A percentile compares a stretch with the other conserved stretches of the same genome.
Evolutionary conservation across 2,113 vertebrate species (phyloP).

Genomic region (Heptranchias perlo): DNA sequence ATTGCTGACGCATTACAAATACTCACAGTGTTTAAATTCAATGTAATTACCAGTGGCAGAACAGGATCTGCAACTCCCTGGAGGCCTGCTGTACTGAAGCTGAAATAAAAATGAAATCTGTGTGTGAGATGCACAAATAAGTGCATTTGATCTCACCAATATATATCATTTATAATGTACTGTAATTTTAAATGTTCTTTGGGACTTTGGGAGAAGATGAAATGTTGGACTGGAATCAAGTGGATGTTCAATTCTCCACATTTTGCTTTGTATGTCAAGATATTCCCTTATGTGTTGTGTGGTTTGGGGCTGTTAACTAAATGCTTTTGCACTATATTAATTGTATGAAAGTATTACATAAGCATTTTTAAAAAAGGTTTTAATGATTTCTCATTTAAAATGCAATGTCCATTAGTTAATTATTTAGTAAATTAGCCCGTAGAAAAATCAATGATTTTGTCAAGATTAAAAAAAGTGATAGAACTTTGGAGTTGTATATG

Average conservation of each 20-base stretch:
- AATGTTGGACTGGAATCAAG: not conserved
- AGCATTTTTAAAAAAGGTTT: not conserved
- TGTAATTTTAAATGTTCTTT: conserved; percentile 18
- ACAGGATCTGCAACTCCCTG: not conserved
- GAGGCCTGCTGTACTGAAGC: not conserved
- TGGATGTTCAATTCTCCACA: not conserved
- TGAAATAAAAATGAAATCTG: conserved; percentile 16
- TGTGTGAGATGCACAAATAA: conserved; percentile 14
- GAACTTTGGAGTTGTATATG: not conserved
- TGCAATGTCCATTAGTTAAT: not conserved
- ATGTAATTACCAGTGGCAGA: not conserved
- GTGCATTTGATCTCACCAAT: conserved; percentile 24
- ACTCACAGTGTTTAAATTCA: conserved; percentile 17
- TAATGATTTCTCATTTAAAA: not conserved
- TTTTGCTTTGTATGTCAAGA: not conserved
- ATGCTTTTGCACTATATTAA: not conserved
- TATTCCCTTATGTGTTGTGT: not conserved
- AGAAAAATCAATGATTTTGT: not conserved
- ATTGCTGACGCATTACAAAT: conserved; percentile 30
- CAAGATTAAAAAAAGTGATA: not conserved
- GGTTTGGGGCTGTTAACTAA: not conserved
- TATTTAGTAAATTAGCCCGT: not conserved
- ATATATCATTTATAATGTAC: conserved; percentile 14
- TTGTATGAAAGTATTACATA: not conserved
- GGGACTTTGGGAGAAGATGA: conserved; percentile 17